Percentiles rank a stretch among this genome's conserved stretches.
These are phyloP conservation scores for Leucoraja ocellata DNA, from an alignment of 2,797 vertebrate genomes.

Conservation along the genomic window DNA sequence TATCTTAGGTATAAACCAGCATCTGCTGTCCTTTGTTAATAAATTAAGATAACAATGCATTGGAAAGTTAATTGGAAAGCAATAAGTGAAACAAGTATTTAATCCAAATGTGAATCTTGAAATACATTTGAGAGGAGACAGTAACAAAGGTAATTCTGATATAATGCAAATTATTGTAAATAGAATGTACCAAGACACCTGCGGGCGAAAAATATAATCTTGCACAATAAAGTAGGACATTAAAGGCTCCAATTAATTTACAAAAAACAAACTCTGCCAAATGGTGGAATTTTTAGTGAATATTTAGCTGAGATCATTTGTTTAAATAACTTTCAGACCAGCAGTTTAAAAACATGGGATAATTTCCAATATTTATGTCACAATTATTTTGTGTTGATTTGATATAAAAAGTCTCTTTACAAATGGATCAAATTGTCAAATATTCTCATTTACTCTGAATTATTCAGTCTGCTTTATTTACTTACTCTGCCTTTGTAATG, in stretches of 20 bases:
- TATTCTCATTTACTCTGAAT: not conserved
- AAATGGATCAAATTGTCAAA: not conserved
- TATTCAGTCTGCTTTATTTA: not conserved
- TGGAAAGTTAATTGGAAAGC: not conserved
- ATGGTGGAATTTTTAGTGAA: not conserved
- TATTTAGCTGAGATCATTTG: not conserved
- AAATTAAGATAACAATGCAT: not conserved
- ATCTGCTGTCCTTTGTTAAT: not conserved
- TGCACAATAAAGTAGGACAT: not conserved
- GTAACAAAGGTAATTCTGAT: too few relatives aligned
- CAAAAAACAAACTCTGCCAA: not conserved
- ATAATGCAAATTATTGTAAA: not conserved
- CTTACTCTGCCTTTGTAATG: too few relatives aligned
- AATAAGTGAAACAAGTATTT: not conserved
- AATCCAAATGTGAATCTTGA: not conserved
- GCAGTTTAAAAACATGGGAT: not conserved
- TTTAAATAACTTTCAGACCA: not conserved
- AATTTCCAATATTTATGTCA: not conserved
- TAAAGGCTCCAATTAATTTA: not conserved
- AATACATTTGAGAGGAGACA: not conserved
- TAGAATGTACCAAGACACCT: not conserved
- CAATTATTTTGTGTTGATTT: not conserved
- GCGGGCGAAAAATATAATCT: too few relatives aligned
- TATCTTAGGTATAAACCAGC: too few relatives aligned
- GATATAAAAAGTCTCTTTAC: not conserved